Evolutionary conservation across 1,140 invertebrate genomes (phyloP).

Genomic region (Brachionus rubens): DNA sequence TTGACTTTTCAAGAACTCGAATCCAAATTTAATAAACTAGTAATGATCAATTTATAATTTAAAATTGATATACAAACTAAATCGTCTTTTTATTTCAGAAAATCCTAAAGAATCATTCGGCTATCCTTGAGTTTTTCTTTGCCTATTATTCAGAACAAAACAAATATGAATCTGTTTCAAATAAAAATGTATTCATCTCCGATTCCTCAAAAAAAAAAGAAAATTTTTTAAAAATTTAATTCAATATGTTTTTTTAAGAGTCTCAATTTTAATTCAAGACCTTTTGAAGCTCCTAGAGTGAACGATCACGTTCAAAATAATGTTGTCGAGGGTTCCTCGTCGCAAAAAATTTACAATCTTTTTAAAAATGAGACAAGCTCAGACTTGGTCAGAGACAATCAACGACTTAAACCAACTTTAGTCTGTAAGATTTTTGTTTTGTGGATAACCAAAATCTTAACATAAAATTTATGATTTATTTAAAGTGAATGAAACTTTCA

Average conservation of each 20-base stretch:
- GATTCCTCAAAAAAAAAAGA: background rate
- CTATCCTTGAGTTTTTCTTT: slow-evolving; percentile 31
- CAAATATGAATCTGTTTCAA: slow-evolving; percentile 28
- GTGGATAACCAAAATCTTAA: too few relatives aligned
- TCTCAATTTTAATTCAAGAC: background rate
- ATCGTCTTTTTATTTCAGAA: background rate
- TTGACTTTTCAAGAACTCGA: slow-evolving; percentile 22
- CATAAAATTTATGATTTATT: background rate
- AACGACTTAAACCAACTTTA: slow-evolving; percentile 21
- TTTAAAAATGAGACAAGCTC: slow-evolving; percentile 4
- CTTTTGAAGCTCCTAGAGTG: background rate
- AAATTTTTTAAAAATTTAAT: background rate
- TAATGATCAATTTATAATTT: background rate
- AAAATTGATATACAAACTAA: background rate
- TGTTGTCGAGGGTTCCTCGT: background rate
- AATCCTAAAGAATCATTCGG: slow-evolving; percentile 26
- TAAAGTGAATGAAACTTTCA: slow-evolving; percentile 36
- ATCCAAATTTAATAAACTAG: slow-evolving; percentile 24
- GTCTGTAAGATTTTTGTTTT: slow-evolving; percentile 7
- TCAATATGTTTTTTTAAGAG: background rate
- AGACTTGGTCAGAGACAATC: slow-evolving; percentile 14
- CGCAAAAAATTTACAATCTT: slow-evolving; percentile 21
- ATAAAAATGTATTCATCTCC: slow-evolving; percentile 6
- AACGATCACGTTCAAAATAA: slow-evolving; percentile 26
- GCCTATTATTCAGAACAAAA: slow-evolving; percentile 14